Percentiles rank a stretch among this genome's conserved stretches.
Evolutionary conservation across 2,888 invertebrate species (phyloP).

Genomic region (Eupithecia exiguata): DNA sequence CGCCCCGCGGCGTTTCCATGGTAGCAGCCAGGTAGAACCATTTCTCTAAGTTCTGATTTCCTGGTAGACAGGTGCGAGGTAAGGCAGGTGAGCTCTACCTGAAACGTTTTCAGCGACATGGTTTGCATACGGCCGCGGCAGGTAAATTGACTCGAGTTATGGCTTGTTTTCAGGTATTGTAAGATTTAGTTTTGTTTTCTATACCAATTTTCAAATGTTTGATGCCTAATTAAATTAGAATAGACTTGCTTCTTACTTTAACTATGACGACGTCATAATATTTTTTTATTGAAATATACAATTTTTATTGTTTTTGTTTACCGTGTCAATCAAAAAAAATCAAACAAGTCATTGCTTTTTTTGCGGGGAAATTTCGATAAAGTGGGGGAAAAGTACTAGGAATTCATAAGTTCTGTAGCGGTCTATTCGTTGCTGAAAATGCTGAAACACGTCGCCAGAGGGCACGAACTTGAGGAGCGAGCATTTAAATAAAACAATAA

Average conservation of each 20-base stretch:
- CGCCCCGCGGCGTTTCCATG: conserved; percentile 3
- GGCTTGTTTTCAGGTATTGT: neutral
- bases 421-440: conserved; percentile 23
- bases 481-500: conserved; percentile 74
- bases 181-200: too few relatives aligned
- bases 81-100: conserved; percentile 67
- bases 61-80: conserved; percentile 69
- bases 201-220: too few relatives aligned
- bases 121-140: too few relatives aligned
- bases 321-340: too few relatives aligned
- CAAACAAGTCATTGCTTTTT: conserved; percentile 27
- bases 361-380: conserved; percentile 72
- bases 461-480: conserved; percentile 12
- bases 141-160: neutral
- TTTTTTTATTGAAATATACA: too few relatives aligned
- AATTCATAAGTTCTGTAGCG: conserved; percentile 48
- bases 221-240: too few relatives aligned
- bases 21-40: conserved; percentile 37
- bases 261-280: too few relatives aligned
- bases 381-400: conserved; percentile 75
- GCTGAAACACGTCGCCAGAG: neutral
- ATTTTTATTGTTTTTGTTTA: too few relatives aligned
- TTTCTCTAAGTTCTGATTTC: conserved; percentile 56
- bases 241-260: too few relatives aligned
- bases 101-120: conserved; percentile 41